Base-by-base conservation (phyloP, 2,888 invertebrate genomes). In the Drepana falcataria region DNA sequence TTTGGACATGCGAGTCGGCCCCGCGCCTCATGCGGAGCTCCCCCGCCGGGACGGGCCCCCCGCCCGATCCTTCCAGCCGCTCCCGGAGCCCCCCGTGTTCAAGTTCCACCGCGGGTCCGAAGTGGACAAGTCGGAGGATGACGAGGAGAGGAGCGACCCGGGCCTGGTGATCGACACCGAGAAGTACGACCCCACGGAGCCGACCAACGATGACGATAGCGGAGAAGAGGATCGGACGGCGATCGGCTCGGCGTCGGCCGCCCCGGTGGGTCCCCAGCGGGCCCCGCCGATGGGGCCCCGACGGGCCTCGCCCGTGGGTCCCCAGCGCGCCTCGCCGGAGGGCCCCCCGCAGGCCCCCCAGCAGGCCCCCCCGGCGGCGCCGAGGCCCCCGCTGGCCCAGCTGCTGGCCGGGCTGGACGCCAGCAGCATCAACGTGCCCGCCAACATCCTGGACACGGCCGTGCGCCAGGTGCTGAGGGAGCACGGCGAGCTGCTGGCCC, bases 151-250 rank as follows among this genome's bases (percentile, higher is more conserved):
- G 52, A 92, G 92, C 67, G 93, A 93, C 65, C 78, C 89, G 0
- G 93, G 92, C 51, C 85, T 94, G 66, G 91, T 93, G 41, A 93
- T 93, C 48, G 94, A 92, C 68, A 87, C 89, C 0, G 92, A 92
- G 49, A 92, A 92, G 63, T 93, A 93, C 68, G 93, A 93, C 63
- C 93, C 93, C 6, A 92, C 90, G 5, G 91, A 92, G 59, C 92
- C 92, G 21, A 92, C 92, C 0, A 68, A 78, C 63, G 90, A 88
- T 63, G 88, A 81, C 48, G 79, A 79, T 59, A 79, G 77, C 54
- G 82, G 77, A 1, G 84, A 81, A 9, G 79, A 76, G 2, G 69
- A 59, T 2, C 55, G 53, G 34, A 41, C 48, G 35, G 47, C 53
- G 9, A 21, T 51, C n/a, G 48, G 55, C 2, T 53, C 62, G 4